phyloP scores from a whole-genome alignment of 1,140 invertebrate genomes.

The Periplaneta americana region DNA sequence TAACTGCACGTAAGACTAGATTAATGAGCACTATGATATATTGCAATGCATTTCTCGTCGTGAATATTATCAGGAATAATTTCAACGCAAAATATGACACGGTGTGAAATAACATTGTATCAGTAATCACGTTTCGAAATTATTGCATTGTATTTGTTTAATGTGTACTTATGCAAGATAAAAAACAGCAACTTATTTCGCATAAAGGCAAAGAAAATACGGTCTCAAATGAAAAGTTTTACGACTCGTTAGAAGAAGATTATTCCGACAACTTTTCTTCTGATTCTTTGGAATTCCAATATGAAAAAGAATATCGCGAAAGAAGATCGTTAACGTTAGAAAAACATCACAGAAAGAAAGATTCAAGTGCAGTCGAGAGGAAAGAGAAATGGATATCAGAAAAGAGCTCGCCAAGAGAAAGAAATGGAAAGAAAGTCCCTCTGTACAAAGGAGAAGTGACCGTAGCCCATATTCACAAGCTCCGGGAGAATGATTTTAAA shows the following conservation, averaged over 20 bases:
- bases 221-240: not conserved
- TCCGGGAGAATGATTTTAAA: not conserved
- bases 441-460: not conserved
- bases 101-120: too few relatives aligned
- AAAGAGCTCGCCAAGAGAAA: not conserved
- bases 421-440: not conserved
- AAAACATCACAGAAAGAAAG: not conserved
- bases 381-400: not conserved
- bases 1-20: too few relatives aligned
- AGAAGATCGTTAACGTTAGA: not conserved
- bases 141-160: too few relatives aligned
- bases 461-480: not conserved
- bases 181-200: too few relatives aligned
- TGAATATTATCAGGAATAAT: too few relatives aligned
- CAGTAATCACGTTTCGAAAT: too few relatives aligned
- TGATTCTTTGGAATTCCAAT: not conserved
- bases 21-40: too few relatives aligned
- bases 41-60: too few relatives aligned
- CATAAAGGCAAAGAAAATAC: too few relatives aligned
- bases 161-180: too few relatives aligned
- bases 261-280: not conserved
- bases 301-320: not conserved
- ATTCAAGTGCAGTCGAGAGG: not conserved
- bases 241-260: not conserved
- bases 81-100: too few relatives aligned